These are phyloP conservation scores for Lepilemur ruficaudatus DNA, from an alignment of 2,797 vertebrate genomes.

Conservation along the genomic window DNA sequence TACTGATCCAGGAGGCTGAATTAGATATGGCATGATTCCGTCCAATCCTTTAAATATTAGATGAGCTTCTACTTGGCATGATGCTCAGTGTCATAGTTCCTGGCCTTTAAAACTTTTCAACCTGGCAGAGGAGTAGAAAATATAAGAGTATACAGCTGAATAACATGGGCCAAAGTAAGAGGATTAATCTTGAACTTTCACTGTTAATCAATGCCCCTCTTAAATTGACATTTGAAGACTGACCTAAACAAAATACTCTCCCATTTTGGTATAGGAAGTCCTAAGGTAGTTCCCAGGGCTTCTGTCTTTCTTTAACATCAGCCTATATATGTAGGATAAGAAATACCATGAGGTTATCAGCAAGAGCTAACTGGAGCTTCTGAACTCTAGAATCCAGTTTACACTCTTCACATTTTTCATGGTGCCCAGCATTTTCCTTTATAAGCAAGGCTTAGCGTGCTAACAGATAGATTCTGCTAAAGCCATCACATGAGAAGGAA, in stretches of 20 bases:
- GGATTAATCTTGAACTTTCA: background rate
- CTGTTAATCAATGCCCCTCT: background rate
- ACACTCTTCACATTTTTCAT: background rate
- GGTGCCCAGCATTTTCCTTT: background rate
- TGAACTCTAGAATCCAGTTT: background rate
- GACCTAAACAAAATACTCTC: background rate
- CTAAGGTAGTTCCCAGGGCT: background rate
- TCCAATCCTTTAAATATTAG: background rate
- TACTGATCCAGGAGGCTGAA: background rate
- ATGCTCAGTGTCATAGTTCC: background rate
- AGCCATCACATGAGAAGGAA: background rate
- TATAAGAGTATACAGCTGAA: background rate
- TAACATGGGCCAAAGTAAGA: background rate
- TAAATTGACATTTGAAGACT: background rate
- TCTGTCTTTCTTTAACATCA: background rate
- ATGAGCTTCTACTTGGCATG: background rate
- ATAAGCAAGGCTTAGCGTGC: background rate
- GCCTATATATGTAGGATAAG: background rate
- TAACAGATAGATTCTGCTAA: background rate
- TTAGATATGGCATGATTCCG: background rate
- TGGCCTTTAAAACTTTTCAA: background rate
- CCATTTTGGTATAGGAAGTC: background rate
- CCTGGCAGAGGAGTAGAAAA: background rate
- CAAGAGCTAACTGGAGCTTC: background rate
- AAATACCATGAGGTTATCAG: background rate